Base-by-base conservation (phyloP, 2,797 vertebrate genomes). In the Siniperca obscura region DNA sequence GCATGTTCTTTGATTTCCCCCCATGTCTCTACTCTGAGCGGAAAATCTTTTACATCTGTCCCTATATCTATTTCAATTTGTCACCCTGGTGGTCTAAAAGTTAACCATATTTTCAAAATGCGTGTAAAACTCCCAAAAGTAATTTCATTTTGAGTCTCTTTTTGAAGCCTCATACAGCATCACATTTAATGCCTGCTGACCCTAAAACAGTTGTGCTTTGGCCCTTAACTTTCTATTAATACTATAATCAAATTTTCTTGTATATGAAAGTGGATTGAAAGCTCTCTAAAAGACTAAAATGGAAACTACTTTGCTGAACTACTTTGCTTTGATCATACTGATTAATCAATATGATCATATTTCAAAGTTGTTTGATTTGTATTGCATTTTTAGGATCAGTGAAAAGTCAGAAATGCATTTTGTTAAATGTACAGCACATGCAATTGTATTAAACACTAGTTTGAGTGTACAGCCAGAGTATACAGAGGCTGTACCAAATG, bases 11-110 rank as follows among this genome's bases (percentile, higher is more conserved):
- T 61, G 30, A 67, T 76, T 66, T 36, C 12, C 30, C n/a, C 30
- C 27, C 19, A 53, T 17, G 10, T 75, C 36, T 68, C 40, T 8
- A 17, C 46, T 53, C 44, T 22, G 34, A 67, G 70, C 13, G 72
- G 75, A 59, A 74, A 67, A 74, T 77, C 42, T 67, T 70, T 46
- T 56, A 67, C 52, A 69, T 77, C 55, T 53, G 27, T 56, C n/a
- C n/a, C 22, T 56, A 6, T 13, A 70, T 70, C 22, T 17, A 22
- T 56, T 76, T 60, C 34, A 34, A 36, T 73, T 48, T 55, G 52
- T 53, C 34, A 64, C 59, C 64, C 38, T 48, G 74, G 56, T 69
- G 52, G 27, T 73, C 61, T 64, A 14, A 64, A 19, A 30, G 34
- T 21, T n/a, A 62, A 21, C 2, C 10, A 25, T 8, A 71, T 52